These are phyloP conservation scores for Narcine bancroftii DNA, from an alignment of 2,113 vertebrate species.

Conservation along the genomic window DNA sequence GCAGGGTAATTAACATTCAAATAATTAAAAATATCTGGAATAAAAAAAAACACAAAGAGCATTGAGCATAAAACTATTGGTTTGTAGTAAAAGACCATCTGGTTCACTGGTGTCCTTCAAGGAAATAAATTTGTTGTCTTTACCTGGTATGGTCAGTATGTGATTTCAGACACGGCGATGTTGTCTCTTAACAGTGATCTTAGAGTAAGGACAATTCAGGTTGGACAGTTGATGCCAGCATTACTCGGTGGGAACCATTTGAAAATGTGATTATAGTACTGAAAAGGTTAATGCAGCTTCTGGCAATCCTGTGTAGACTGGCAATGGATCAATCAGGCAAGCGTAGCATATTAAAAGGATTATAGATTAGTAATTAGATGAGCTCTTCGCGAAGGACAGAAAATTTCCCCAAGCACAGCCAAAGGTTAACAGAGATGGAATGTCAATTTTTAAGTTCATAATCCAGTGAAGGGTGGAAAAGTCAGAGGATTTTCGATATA, in stretches of 20 bases:
- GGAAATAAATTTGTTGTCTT: too few relatives aligned
- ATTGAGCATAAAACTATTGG: too few relatives aligned
- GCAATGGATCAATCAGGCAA: constrained; percentile 84
- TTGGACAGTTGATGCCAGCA: too few relatives aligned
- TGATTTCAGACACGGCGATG: too few relatives aligned
- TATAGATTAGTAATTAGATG: constrained; percentile 98
- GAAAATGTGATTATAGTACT: constrained; percentile 40
- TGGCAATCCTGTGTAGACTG: constrained; percentile 70
- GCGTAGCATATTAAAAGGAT: constrained; percentile 83
- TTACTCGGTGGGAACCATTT: not conserved
- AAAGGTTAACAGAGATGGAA: constrained; percentile 65
- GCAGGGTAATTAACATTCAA: too few relatives aligned
- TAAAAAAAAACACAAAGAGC: too few relatives aligned
- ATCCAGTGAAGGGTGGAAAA: constrained; percentile 50
- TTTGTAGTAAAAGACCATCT: too few relatives aligned
- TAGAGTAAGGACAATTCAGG: too few relatives aligned
- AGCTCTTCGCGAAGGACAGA: constrained; percentile 67
- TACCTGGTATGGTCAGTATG: too few relatives aligned
- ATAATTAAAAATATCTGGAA: too few relatives aligned
- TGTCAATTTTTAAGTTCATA: constrained; percentile 58
- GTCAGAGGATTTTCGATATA: constrained; percentile 47
- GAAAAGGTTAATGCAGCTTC: constrained; percentile 86
- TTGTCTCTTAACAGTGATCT: too few relatives aligned
- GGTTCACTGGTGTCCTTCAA: too few relatives aligned
- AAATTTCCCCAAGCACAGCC: constrained; percentile 57